These are phyloP conservation scores for Tupiocoris notatus DNA, from an alignment of 2,888 invertebrate species.

Conservation along the genomic window DNA sequence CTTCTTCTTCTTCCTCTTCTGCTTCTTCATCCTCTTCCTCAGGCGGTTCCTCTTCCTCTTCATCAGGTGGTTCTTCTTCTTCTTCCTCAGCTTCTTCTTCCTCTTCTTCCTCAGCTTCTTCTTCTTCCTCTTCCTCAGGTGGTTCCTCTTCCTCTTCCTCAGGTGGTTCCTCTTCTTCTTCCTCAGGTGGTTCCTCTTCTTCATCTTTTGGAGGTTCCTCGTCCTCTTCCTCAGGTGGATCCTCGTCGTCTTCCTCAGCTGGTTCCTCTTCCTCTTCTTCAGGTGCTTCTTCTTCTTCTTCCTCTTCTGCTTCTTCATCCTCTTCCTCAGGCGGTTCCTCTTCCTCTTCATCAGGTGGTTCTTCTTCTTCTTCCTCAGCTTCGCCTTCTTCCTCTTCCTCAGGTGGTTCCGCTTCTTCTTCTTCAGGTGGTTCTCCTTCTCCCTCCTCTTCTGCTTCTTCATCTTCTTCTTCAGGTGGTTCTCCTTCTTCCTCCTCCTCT, in stretches of 20 bases:
- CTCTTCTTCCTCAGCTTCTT: neutral
- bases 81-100: too few species aligned
- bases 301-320: conserved; percentile 5
- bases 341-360: too few species aligned
- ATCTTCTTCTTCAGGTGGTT: neutral
- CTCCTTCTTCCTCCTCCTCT: conserved; percentile 16
- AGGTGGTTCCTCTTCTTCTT: neutral
- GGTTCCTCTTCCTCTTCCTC: neutral
- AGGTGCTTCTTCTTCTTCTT: neutral
- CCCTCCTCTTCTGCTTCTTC: neutral
- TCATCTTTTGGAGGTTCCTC: neutral
- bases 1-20: too few species aligned
- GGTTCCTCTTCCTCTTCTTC: conserved; percentile 6
- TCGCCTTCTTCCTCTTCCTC: too few species aligned
- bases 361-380: too few species aligned
- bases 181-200: conserved; percentile 5
- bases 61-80: too few species aligned
- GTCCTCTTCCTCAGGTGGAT: too few species aligned
- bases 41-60: too few species aligned
- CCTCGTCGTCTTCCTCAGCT: conserved; percentile 3
- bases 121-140: conserved; percentile 5
- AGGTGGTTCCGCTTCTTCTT: neutral
- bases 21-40: too few species aligned
- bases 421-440: neutral
- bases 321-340: neutral